Evolutionary conservation across 2,797 vertebrate genomes (phyloP).

Genomic region (Leontocebus nigricollis): DNA sequence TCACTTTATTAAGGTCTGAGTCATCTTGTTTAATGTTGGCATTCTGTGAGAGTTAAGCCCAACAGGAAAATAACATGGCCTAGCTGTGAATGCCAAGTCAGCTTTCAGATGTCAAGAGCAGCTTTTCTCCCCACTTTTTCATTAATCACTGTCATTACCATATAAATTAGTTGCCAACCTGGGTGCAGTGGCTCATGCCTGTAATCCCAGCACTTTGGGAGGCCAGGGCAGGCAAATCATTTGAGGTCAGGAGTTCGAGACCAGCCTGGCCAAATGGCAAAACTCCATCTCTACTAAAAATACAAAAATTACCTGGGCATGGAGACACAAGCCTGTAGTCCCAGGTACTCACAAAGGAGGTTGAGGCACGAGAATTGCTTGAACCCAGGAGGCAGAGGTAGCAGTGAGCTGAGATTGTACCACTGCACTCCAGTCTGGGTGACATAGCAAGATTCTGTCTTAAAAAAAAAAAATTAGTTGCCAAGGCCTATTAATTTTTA

Average conservation of each 20-base stretch:
- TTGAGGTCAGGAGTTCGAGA: background rate
- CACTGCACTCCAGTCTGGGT: background rate
- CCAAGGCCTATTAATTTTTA: background rate
- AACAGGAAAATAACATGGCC: background rate
- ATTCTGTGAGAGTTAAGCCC: background rate
- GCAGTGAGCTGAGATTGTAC: background rate
- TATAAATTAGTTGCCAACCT: background rate
- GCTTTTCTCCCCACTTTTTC: background rate
- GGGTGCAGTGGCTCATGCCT: background rate
- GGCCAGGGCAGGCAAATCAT: background rate
- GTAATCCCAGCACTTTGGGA: background rate
- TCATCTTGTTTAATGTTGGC: background rate
- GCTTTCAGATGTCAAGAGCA: background rate
- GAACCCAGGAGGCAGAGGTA: background rate
- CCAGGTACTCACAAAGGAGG: background rate
- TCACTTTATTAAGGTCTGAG: background rate
- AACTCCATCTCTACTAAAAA: background rate
- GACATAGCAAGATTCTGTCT: background rate
- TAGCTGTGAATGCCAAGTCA: background rate
- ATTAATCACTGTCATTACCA: background rate
- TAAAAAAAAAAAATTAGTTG: background rate
- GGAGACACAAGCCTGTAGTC: background rate
- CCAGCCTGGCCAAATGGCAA: background rate
- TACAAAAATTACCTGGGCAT: background rate
- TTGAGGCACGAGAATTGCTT: background rate